Percentiles rank a stretch among this genome's conserved stretches.
Evolutionary conservation across 2,113 vertebrate genomes (phyloP).

Genomic region (Apteryx owenii): DNA sequence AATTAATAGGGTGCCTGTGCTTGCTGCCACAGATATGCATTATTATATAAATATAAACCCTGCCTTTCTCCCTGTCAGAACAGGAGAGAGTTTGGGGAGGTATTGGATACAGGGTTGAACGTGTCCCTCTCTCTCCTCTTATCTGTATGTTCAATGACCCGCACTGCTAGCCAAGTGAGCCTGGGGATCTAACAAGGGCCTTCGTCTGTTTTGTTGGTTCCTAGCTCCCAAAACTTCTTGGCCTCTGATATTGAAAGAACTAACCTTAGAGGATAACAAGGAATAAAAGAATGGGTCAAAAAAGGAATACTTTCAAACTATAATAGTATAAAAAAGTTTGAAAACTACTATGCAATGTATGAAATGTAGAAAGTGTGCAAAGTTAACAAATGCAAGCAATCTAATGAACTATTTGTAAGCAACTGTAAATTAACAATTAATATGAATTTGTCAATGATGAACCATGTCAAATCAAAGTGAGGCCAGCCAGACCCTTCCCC

Average conservation of each 20-base stretch:
- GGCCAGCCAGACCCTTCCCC: not conserved
- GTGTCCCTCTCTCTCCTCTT: accelerated
- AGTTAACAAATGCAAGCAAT: no score
- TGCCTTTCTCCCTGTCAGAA: not conserved
- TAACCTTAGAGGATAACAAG: no score
- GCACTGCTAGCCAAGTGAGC: not conserved
- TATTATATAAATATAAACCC: accelerated
- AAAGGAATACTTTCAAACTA: not conserved
- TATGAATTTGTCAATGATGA: not conserved
- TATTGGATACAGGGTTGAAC: accelerated
- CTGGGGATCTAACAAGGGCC: accelerated
- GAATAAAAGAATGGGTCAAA: no score
- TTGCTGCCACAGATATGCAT: not conserved
- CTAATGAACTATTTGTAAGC: no score
- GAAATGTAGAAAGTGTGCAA: not conserved
- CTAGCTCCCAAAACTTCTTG: not conserved
- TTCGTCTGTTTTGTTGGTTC: no score
- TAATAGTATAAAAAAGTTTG: not conserved
- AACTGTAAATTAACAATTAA: not conserved
- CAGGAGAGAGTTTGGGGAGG: accelerated
- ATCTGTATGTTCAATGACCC: no score
- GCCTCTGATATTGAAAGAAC: accelerated
- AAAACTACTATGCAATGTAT: not conserved
- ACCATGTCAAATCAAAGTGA: not conserved
- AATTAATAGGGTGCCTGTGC: not conserved